Evolutionary conservation across 2,113 vertebrate genomes (phyloP).

Genomic region (Hypanus sabinus): DNA sequence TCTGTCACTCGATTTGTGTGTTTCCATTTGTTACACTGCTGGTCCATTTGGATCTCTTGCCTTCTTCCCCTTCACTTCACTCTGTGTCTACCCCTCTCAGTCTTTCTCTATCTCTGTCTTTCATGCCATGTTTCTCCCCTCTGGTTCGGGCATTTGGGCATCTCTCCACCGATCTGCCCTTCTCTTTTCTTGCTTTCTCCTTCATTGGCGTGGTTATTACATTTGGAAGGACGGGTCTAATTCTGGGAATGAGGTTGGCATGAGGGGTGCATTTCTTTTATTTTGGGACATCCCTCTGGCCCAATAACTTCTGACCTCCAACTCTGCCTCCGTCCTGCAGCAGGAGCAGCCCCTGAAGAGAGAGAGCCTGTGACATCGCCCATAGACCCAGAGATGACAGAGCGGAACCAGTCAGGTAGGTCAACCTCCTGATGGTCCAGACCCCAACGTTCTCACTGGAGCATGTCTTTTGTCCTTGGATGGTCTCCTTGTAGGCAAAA

Average conservation of each 20-base stretch:
- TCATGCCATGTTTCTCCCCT: conserved; percentile 45
- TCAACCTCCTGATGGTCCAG: neutral
- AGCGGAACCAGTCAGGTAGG: conserved; percentile 63
- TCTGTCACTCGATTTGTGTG: neutral
- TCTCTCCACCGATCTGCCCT: conserved; percentile 49
- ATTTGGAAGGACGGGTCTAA: too few species aligned
- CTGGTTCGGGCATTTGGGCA: neutral
- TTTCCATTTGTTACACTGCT: neutral
- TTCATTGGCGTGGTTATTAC: too few species aligned
- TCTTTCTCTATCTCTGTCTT: conserved; percentile 38
- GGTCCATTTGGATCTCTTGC: too few species aligned
- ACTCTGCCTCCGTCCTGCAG: conserved; percentile 51
- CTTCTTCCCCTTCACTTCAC: neutral
- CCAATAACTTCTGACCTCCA: neutral
- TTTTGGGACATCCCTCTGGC: neutral
- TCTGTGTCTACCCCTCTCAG: conserved; percentile 16
- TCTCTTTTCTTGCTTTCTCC: neutral
- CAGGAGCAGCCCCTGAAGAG: conserved; percentile 52
- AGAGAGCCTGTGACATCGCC: conserved; percentile 47
- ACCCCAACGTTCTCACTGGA: neutral
- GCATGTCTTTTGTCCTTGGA: neutral
- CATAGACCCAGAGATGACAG: conserved; percentile 53
- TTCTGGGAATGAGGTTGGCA: conserved; percentile 48
- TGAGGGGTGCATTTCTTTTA: conserved; percentile 41
- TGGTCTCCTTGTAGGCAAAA: neutral